A percentile compares a stretch with the other conserved stretches of the same genome.
Conservation (phyloP, 37 sponge, comb jelly and placozoan genomes). For the Aplysina aerophoba region DNA sequence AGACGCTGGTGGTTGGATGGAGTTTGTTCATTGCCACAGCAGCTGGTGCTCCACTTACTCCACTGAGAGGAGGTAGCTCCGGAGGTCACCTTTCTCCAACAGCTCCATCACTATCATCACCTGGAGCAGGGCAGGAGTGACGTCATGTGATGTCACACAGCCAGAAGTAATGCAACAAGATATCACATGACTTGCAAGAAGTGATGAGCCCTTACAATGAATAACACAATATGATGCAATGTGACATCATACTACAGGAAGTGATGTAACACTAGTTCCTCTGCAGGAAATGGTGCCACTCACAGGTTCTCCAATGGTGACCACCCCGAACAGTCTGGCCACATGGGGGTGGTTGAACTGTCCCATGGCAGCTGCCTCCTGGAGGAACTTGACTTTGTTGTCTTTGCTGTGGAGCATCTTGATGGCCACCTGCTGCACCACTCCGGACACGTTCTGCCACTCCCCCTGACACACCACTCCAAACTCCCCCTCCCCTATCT, state of each 20-base stretch:
- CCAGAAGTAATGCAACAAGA: too few relatives aligned
- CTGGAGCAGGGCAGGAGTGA: background rate
- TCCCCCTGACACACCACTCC: constrained; percentile 21
- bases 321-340: constrained; percentile 34
- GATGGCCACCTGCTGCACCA: constrained; percentile 28
- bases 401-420: constrained; percentile 28
- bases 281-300: background rate
- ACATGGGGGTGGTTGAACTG: constrained; percentile 44
- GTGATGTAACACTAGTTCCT: too few relatives aligned
- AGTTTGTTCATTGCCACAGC: background rate
- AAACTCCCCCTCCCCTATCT: constrained; percentile 34
- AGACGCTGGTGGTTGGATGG: too few relatives aligned
- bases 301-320: constrained; percentile 24
- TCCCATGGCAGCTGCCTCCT: constrained; percentile 43
- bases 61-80: background rate
- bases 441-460: constrained; percentile 8
- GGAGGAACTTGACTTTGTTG: constrained; percentile 34
- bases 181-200: too few relatives aligned
- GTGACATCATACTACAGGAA: too few relatives aligned
- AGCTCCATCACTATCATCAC: constrained; percentile 32
- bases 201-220: too few relatives aligned
- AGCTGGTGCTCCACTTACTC: constrained; percentile 17
- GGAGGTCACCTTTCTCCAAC: constrained; percentile 3
- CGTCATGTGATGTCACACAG: too few relatives aligned
- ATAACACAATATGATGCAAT: too few relatives aligned